Evolutionary conservation across 2,888 invertebrate species (phyloP), one percentile per base, ranked within the genome.

Genomic region (Diloba caeruleocephala): DNA sequence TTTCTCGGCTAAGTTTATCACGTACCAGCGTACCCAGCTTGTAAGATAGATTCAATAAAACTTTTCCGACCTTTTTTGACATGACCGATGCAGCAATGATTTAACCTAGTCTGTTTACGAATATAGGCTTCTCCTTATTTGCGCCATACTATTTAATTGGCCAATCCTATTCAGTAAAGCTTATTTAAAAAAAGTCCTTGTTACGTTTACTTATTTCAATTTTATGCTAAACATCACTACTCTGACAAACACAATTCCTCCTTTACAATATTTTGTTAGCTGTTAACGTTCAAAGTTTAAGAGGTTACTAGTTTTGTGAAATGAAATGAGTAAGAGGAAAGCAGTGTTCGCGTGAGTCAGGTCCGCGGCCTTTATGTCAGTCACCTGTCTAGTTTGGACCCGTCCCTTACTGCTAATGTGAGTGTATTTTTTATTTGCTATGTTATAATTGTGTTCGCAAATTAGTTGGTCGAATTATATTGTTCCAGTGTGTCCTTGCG

Each of bases 281-380:
- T 45, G 45, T 55, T 50, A 23, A 49, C 49, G 56, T 77, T 50
- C 70, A 42, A 33, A 78, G 75, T 78, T 76, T 74, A 66, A 23
- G 73, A 63, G 67, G 76, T 73, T 64, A 52, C 38, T 44, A 54
- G 52, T 71, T 75, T 78, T 72, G 75, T 73, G 51, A 78, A 78
- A 77, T 81, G 75, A 73, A 76, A 76, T 78, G 76, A 80, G 78
- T 78, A 79, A 80, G 78, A 82, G 80, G 80, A 84, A 86, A 86
- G 85, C 73, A 60, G 71, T 75, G 58, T 61, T 78, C 29, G 72
- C 74, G 74, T 81, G 80, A 74, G 69, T 73, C 76, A 71, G 63
- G 53, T 61, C 51, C 62, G 55, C 41, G 71, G 69, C 72, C 71
- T 78, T 74, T 66, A 64, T 72, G 76, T 76, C 80, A 76, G 71